Base-by-base conservation (phyloP, 2,113 vertebrate species). In the Labeo catla region DNA sequence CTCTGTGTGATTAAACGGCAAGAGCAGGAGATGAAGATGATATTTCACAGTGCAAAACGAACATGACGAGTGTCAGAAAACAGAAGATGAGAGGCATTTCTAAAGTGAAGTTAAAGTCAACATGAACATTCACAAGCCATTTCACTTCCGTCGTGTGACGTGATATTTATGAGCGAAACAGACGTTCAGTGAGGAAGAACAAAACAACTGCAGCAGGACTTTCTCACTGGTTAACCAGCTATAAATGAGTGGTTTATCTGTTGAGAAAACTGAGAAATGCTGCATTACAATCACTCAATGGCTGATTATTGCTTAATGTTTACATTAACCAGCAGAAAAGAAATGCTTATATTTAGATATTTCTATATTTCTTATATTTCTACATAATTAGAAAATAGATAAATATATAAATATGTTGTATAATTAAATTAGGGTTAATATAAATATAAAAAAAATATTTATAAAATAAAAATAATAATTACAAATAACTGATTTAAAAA, bases 1-100 rank as follows among this genome's bases (percentile, higher is more conserved):
- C 49, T 50, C 65, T 34, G 43, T 84, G 85, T 89, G 88, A 87
- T 89, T 89, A 87, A 84, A 86, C 54, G 16, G 43, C 43, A n/a
- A 13, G 43, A 73, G 4, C 28, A 78, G 11, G 16, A 59, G 16
- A 78, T 39, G 70, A n/a, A 8, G 52, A 79, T n/a, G 5, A 59
- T 21, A 79, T 59, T 59, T 8, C 49, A 77, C 34, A 79, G 23
- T 0, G 8, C 49, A 34, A 15, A 8, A 4, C 4, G 45, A 47
- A 76, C 43, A 70, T 9, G 59, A n/a, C 8, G 59, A 70, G 23
- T 13, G 63, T 66, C 63, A 66, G 23, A 66, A 28, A 66, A 28
- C 28, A 6, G 2, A 61, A 61, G 59, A 61, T 1, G 3, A 7
- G 63, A 10, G 4, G 0, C 23, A 6, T 34, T 65, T 34, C 59